A percentile compares a stretch with the other conserved stretches of the same genome.
phyloP scores from a whole-genome alignment of 2,113 vertebrate species.

The Thermophis baileyi region DNA sequence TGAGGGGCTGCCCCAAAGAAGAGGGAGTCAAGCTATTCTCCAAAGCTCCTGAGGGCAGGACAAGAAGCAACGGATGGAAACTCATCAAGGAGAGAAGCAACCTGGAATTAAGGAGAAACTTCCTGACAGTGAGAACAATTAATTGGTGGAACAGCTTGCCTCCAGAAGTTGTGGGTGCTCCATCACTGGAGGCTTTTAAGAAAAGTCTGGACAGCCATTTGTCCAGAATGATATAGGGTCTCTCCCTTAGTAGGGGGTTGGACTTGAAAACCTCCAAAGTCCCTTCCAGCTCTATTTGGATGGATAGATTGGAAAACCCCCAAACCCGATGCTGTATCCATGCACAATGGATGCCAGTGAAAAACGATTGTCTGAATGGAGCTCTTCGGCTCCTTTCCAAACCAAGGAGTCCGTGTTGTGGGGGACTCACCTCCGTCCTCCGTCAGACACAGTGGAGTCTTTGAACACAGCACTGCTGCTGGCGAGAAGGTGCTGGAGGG shows the following conservation, averaged over 20 bases:
- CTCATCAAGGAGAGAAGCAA: neutral
- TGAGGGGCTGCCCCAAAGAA: neutral
- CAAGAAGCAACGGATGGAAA: neutral
- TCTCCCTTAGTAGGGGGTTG: neutral
- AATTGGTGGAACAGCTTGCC: neutral
- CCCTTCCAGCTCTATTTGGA: neutral
- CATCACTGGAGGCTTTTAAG: neutral
- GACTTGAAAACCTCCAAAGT: neutral
- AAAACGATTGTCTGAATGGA: neutral
- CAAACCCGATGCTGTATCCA: neutral
- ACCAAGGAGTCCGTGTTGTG: neutral
- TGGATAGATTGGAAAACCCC: neutral
- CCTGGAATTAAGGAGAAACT: neutral
- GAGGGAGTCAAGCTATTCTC: no score
- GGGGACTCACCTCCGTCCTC: slow-evolving; percentile 72
- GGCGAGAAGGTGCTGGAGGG: slow-evolving; percentile 70
- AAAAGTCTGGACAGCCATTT: neutral
- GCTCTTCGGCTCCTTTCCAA: neutral
- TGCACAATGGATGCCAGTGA: neutral
- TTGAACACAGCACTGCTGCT: slow-evolving; percentile 17
- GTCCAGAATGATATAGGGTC: neutral
- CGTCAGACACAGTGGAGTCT: slow-evolving; percentile 55
- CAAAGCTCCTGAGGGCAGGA: no score
- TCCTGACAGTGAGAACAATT: neutral
- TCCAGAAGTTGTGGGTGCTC: neutral